Base-by-base conservation (phyloP, 2,113 vertebrate species). In the Hemiprocne comata region DNA sequence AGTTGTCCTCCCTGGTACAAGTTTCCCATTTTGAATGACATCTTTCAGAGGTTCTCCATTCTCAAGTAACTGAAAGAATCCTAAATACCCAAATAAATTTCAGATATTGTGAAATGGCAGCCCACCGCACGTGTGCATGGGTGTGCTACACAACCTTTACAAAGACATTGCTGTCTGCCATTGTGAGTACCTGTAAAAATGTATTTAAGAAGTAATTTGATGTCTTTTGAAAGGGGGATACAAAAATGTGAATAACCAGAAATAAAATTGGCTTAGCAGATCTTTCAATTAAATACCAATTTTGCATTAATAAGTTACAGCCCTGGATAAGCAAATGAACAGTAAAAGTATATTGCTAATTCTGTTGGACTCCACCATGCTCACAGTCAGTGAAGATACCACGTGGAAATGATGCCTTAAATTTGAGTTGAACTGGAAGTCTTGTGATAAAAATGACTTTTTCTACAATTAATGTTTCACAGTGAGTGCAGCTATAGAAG, bases 101-200 rank as follows among this genome's bases (percentile, higher is more conserved):
- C 46, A 54, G 8, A n/a, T 71, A 29, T 1, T 71, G 11, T 46
- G 7, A 50, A 65, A 38, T 10, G 46, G 2, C 21, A 36, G 51
- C 33, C 44, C 6, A 1, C 13, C 7, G 70, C 1, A 0, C 9
- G 21, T 28, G 12, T 50, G 51, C 4, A 1, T 21, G 8, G 57
- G 34, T 14, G n/a, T 70, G 2, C 34, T 28, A 9, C 10, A 5
- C 23, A 19, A 3, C 26, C 55, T 44, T 61, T 53, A 42, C 33
- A 33, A 34, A 53, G 73, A 40, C 60, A 26, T 87, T 38, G 16
- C 36, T n/a, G 1, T 33, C 20, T 80, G 44, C 34, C 21, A 2
- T n/a, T 74, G 17, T 28, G 13, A 70, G 34, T 42, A 31, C 29
- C 18, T 73, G 17, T 54, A n/a, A 31, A 86, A 75, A 36, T 25